These are phyloP conservation scores for Apotomis turbidana DNA, from an alignment of 2,888 invertebrate species.

Conservation along the genomic window DNA sequence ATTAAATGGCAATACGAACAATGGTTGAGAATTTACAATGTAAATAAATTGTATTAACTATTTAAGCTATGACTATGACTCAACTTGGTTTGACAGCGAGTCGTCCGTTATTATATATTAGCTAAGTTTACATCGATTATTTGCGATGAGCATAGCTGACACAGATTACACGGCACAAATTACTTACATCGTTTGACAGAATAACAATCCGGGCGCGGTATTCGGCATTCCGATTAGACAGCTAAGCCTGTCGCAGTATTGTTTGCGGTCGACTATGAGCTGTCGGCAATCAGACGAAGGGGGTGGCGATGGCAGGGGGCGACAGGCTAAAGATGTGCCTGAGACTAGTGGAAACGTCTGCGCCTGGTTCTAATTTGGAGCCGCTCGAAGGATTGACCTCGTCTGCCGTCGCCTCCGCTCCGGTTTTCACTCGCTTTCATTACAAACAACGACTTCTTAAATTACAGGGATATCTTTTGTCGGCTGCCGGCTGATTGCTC, in stretches of 20 bases:
- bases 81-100: slow-evolving; percentile 5
- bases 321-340: slow-evolving; percentile 51
- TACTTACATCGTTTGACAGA: slow-evolving; percentile 63
- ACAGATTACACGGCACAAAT: slow-evolving; percentile 57
- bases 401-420: slow-evolving; percentile 46
- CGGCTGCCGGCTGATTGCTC: slow-evolving; percentile 29
- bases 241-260: slow-evolving; percentile 69
- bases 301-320: slow-evolving; percentile 47
- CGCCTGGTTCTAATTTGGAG: slow-evolving; percentile 71
- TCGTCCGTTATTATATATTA: slow-evolving; percentile 29
- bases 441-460: slow-evolving; percentile 45
- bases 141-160: slow-evolving; percentile 44
- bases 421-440: slow-evolving; percentile 53
- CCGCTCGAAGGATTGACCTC: slow-evolving; percentile 65
- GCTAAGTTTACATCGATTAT: slow-evolving; percentile 25
- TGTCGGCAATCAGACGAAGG: slow-evolving; percentile 65
- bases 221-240: slow-evolving; percentile 67
- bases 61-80: not conserved
- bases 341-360: slow-evolving; percentile 65
- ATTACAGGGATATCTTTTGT: slow-evolving; percentile 49
- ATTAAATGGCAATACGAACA: not conserved
- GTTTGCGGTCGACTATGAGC: slow-evolving; percentile 66
- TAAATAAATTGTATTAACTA: not conserved
- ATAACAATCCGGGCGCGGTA: slow-evolving; percentile 58
- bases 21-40: no score